Evolutionary conservation across 2,113 vertebrate species (phyloP).

Genomic region (Pterocles burchelli): DNA sequence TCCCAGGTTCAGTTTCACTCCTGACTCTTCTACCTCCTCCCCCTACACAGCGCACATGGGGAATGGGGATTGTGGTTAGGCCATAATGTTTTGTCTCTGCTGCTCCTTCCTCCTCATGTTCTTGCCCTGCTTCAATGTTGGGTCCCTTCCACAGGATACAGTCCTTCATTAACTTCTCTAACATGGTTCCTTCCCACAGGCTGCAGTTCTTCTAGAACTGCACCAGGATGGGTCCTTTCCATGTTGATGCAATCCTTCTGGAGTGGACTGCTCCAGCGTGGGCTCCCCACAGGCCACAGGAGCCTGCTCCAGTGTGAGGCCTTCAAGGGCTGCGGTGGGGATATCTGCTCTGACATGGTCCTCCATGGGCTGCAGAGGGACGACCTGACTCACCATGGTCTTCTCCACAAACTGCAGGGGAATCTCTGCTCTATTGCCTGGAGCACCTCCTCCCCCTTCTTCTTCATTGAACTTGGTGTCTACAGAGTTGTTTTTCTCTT

Average conservation of each 20-base stretch:
- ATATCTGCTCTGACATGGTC: not conserved
- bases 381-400: not conserved
- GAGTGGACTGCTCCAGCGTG: not conserved
- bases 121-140: not conserved
- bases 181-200: not conserved
- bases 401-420: not conserved
- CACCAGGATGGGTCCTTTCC: not conserved
- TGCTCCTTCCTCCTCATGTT: not conserved
- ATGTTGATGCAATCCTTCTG: not conserved
- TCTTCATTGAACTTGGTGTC: not conserved
- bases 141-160: not conserved
- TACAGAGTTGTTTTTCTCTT: not conserved
- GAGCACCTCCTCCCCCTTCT: not conserved
- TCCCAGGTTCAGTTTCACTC: not conserved
- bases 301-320: not conserved
- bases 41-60: not conserved
- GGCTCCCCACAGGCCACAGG: not conserved
- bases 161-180: not conserved
- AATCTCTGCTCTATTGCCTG: not conserved
- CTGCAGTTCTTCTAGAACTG: not conserved
- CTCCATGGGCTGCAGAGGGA: not conserved
- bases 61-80: not conserved
- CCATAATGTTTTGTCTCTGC: not conserved
- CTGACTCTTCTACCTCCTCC: not conserved
- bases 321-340: not conserved